phyloP scores from a whole-genome alignment of 2,113 vertebrate species.

The Anoura caudifer region DNA sequence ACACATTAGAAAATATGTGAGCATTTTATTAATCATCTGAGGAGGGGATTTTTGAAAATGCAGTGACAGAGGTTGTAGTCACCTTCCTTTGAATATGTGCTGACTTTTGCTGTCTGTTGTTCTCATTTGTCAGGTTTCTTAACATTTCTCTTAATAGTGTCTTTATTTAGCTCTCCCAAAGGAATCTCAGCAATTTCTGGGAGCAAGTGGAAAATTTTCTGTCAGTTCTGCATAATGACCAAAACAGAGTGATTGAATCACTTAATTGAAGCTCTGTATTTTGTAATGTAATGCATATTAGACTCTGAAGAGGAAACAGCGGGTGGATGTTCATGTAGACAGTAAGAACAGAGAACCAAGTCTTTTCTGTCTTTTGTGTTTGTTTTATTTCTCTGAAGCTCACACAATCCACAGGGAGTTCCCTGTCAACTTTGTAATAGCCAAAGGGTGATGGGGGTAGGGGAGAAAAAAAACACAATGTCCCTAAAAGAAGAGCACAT shows the following conservation, averaged over 20 bases:
- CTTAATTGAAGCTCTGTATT: slow-evolving; percentile 54
- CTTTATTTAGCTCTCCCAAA: slow-evolving; percentile 63
- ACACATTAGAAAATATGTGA: slow-evolving; percentile 32
- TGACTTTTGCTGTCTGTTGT: slow-evolving; percentile 43
- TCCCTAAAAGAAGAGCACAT: neutral
- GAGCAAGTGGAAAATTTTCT: slow-evolving; percentile 55
- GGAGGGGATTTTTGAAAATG: neutral
- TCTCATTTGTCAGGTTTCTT: slow-evolving; percentile 46
- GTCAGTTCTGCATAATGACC: slow-evolving; percentile 59
- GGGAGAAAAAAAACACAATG: neutral
- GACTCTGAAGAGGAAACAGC: slow-evolving; percentile 25
- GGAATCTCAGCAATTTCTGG: slow-evolving; percentile 51
- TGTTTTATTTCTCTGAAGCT: slow-evolving; percentile 38
- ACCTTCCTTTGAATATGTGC: slow-evolving; percentile 12
- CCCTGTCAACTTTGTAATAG: neutral
- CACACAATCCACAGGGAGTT: slow-evolving; percentile 20
- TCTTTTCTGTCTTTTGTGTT: slow-evolving; percentile 22
- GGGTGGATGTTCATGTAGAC: neutral
- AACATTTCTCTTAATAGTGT: slow-evolving; percentile 29
- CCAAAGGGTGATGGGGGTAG: neutral
- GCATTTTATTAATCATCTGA: slow-evolving; percentile 3
- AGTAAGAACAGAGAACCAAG: neutral
- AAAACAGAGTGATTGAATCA: slow-evolving; percentile 53
- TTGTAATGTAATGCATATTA: slow-evolving; percentile 31
- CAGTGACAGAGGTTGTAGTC: neutral